Evolutionary conservation across 2,888 invertebrate species (phyloP).

Genomic region (Plagodis pulveraria): DNA sequence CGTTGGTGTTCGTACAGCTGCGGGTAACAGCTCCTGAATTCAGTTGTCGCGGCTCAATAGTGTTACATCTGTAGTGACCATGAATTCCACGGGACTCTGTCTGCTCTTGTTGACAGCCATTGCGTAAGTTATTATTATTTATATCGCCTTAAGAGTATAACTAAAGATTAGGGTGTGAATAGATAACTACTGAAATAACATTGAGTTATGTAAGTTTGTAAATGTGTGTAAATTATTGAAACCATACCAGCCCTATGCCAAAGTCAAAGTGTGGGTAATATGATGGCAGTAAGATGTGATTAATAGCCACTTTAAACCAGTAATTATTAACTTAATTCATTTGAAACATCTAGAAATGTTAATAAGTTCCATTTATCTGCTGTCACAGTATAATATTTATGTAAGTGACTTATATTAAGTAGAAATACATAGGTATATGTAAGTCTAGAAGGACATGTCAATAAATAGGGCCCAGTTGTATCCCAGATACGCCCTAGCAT

Average conservation of each 20-base stretch:
- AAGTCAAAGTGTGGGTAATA: too few relatives aligned
- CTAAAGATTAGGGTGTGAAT: constrained; percentile 12
- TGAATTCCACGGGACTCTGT: constrained; percentile 62
- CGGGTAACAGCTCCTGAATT: constrained; percentile 66
- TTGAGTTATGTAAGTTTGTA: constrained; percentile 8
- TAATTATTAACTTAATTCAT: too few relatives aligned
- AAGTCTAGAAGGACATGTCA: too few relatives aligned
- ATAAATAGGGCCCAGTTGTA: constrained; percentile 5
- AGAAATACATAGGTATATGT: too few relatives aligned
- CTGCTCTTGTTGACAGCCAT: constrained; percentile 60
- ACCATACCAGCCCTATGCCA: not conserved
- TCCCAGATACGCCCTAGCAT: constrained; percentile 64
- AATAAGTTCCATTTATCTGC: too few relatives aligned
- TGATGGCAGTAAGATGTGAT: too few relatives aligned
- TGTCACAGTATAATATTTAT: too few relatives aligned
- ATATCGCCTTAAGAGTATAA: constrained; percentile 10
- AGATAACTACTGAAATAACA: constrained; percentile 6
- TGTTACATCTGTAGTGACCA: constrained; percentile 59
- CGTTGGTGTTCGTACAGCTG: constrained; percentile 67
- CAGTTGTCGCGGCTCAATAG: constrained; percentile 54
- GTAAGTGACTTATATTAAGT: too few relatives aligned
- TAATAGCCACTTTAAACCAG: too few relatives aligned
- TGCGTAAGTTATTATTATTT: constrained; percentile 65
- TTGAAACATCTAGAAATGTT: too few relatives aligned
- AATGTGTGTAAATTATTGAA: too few relatives aligned